Percentiles rank a stretch among this genome's conserved stretches.
Conservation (phyloP, 2,113 vertebrate species). For the Castor canadensis region DNA sequence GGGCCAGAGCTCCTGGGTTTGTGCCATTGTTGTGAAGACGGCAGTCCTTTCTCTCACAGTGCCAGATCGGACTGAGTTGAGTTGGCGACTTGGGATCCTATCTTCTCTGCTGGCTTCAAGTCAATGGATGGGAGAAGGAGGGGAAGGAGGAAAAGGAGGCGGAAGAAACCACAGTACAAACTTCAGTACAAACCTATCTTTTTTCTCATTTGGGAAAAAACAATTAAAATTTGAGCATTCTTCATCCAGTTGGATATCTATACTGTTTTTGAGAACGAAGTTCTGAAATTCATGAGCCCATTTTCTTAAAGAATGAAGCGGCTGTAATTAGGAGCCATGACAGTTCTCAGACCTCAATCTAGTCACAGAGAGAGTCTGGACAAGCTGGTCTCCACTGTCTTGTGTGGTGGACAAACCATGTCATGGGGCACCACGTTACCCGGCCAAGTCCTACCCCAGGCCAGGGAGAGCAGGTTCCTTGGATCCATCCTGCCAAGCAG, state of each 20-base stretch:
- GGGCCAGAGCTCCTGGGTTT: fast-evolving
- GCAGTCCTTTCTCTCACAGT: fast-evolving
- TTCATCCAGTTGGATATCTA: fast-evolving
- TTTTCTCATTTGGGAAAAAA: neutral
- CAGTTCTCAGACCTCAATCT: fast-evolving
- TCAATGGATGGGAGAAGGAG: fast-evolving
- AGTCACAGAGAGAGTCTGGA: neutral
- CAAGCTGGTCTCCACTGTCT: fast-evolving
- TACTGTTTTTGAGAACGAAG: neutral
- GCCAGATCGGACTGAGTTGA: neutral
- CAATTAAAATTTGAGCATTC: neutral
- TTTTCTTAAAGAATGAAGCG: fast-evolving
- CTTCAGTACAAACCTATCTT: too few relatives aligned
- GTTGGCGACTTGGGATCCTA: fast-evolving
- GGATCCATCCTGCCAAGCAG: neutral
- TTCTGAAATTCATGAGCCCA: neutral
- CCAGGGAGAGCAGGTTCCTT: neutral
- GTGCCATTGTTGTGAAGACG: fast-evolving
- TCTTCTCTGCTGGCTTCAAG: neutral
- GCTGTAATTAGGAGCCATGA: fast-evolving
- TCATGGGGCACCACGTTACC: fast-evolving
- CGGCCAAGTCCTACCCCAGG: neutral
- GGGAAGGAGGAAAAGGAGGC: neutral
- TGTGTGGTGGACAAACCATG: fast-evolving
- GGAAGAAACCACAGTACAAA: too few relatives aligned